A percentile compares a stretch with the other conserved stretches of the same genome.
phyloP scores from a whole-genome alignment of 1,140 invertebrate species.

The Zaprionus africanus region DNA sequence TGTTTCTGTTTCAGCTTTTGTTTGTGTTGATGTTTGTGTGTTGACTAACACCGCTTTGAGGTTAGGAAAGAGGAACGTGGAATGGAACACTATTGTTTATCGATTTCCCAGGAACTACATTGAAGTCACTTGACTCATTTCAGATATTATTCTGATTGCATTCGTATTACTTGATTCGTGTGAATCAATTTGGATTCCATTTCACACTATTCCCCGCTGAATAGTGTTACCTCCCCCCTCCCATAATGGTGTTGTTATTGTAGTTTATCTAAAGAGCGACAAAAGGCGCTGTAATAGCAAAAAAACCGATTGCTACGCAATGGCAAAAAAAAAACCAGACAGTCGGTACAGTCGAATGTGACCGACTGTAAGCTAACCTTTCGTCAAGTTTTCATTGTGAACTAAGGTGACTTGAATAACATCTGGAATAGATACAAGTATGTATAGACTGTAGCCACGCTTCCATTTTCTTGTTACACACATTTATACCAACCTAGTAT shows the following conservation, averaged over 20 bases:
- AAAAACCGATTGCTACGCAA: slow-evolving; percentile 45
- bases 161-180: background rate
- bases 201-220: slow-evolving; percentile 43
- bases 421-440: too few species aligned
- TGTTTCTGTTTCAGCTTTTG: background rate
- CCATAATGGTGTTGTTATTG: slow-evolving; percentile 2
- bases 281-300: slow-evolving; percentile 62
- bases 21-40: background rate
- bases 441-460: too few species aligned
- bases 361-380: too few species aligned
- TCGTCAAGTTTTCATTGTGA: too few species aligned
- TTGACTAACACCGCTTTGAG: background rate
- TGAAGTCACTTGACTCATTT: background rate
- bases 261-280: slow-evolving; percentile 47
- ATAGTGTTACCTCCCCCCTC: slow-evolving; percentile 53
- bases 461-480: too few species aligned
- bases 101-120: background rate
- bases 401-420: too few species aligned
- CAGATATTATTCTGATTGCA: too few species aligned
- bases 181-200: slow-evolving; percentile 14
- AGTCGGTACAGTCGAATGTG: too few species aligned
- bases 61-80: background rate
- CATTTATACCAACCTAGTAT: too few species aligned
- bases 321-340: background rate
- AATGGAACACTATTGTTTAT: slow-evolving; percentile 1